Percentiles rank a stretch among this genome's conserved stretches.
phyloP scores from a whole-genome alignment of 2,113 vertebrate species.

The Egretta garzetta region DNA sequence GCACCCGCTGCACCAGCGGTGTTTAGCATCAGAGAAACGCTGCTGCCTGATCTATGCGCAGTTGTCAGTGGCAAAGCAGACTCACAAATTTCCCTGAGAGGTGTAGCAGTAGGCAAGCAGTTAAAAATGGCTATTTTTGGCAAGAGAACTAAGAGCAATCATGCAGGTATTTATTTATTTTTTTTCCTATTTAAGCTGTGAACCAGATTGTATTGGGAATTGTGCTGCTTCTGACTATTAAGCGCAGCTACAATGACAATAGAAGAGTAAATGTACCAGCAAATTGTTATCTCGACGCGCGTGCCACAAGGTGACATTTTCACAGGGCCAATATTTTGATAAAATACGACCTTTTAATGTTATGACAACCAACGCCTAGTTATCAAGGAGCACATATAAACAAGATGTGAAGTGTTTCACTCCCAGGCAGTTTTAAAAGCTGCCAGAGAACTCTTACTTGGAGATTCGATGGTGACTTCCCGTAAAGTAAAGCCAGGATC shows the following conservation, averaged over 20 bases:
- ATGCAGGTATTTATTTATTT: background rate
- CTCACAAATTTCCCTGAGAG: background rate
- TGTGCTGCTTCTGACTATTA: background rate
- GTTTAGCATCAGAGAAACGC: background rate
- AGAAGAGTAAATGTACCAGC: slow-evolving; percentile 49
- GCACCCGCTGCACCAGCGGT: rapidly evolving
- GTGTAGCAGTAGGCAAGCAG: background rate
- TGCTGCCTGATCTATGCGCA: background rate
- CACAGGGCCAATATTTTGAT: slow-evolving; percentile 13
- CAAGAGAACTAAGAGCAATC: background rate
- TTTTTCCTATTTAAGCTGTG: background rate
- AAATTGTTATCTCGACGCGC: slow-evolving; percentile 30
- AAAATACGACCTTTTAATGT: slow-evolving; percentile 57
- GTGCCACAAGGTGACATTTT: slow-evolving; percentile 46
- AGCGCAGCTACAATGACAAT: background rate
- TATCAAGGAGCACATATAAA: slow-evolving; percentile 24
- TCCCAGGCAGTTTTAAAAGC: background rate
- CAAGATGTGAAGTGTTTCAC: background rate
- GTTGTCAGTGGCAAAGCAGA: background rate
- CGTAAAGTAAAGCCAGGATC: background rate
- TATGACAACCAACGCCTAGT: slow-evolving; percentile 1
- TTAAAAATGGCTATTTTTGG: background rate
- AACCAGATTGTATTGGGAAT: background rate
- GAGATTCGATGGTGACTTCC: slow-evolving; percentile 15
- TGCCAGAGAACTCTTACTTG: slow-evolving; percentile 39